A percentile compares a stretch with the other conserved stretches of the same genome.
phyloP scores from a whole-genome alignment of 2,888 invertebrate genomes.

The Acanthopleura granulata region DNA sequence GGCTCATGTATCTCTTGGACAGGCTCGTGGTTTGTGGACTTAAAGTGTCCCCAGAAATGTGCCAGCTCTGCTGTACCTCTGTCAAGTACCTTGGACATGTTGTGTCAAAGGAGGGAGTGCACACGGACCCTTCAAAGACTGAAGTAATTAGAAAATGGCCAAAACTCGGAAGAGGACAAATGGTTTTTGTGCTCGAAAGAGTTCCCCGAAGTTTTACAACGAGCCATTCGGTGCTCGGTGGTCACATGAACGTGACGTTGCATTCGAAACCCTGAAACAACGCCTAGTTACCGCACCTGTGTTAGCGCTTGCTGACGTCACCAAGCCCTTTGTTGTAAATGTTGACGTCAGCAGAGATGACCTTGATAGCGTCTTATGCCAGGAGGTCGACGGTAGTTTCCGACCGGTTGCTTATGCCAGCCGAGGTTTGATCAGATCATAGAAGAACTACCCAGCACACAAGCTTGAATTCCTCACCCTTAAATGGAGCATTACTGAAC shows the following conservation, averaged over 20 bases:
- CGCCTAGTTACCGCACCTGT: constrained; percentile 24
- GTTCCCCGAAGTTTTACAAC: neutral
- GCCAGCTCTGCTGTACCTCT: constrained; percentile 7
- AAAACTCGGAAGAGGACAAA: neutral
- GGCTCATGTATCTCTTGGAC: constrained; percentile 18
- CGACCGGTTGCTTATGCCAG: constrained; percentile 28
- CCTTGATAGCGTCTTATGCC: constrained; percentile 31
- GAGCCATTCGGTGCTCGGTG: constrained; percentile 19
- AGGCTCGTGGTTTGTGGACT: constrained; percentile 15
- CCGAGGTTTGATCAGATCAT: constrained; percentile 20
- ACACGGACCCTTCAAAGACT: constrained; percentile 4
- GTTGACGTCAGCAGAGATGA: constrained; percentile 26
- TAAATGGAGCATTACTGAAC: constrained; percentile 29
- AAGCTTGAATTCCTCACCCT: constrained; percentile 28
- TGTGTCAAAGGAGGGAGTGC: neutral
- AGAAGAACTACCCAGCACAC: constrained; percentile 27
- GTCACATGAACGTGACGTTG: constrained; percentile 22
- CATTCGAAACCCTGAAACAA: constrained; percentile 24
- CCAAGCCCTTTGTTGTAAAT: constrained; percentile 28
- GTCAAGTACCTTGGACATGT: constrained; percentile 22
- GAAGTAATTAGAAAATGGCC: constrained; percentile 19
- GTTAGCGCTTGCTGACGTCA: constrained; percentile 27
- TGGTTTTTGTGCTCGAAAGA: neutral
- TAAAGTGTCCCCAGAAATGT: constrained; percentile 15
- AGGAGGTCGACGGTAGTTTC: constrained; percentile 21